These are phyloP conservation scores for Carcinoscorpius rotundicauda DNA, from an alignment of 1,140 invertebrate genomes.

Conservation along the genomic window DNA sequence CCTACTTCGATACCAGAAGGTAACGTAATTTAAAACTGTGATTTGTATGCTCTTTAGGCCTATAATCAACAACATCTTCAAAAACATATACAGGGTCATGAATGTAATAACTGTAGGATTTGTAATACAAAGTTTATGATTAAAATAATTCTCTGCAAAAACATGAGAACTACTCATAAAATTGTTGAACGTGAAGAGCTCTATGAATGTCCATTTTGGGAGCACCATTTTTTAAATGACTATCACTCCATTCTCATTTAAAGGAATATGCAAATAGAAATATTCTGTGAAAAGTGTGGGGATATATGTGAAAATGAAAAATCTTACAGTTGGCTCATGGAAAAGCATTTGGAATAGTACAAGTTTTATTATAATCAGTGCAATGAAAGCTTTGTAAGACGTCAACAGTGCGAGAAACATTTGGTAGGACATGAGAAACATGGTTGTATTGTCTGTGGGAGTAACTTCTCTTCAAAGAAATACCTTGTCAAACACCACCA, in stretches of 20 bases:
- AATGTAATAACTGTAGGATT: conserved; percentile 16
- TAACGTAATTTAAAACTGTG: conserved; percentile 4
- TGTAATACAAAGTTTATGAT: conserved; percentile 17
- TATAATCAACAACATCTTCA: conserved; percentile 9
- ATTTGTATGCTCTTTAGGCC: conserved; percentile 12
- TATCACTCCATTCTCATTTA: conserved; percentile 24
- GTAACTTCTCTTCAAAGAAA: conserved; percentile 21
- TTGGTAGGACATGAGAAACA: conserved; percentile 20
- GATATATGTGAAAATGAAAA: conserved; percentile 22
- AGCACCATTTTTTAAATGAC: conserved; percentile 17
- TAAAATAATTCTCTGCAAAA: conserved; percentile 16
- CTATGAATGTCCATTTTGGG: conserved; percentile 17
- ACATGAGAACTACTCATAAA: conserved; percentile 15
- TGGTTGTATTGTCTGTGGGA: conserved; percentile 22
- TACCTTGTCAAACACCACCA: conserved; percentile 19
- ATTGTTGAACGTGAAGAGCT: conserved; percentile 17
- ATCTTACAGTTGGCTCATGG: conserved; percentile 22
- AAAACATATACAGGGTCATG: conserved; percentile 14
- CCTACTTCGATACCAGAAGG: neutral
- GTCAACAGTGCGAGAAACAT: conserved; percentile 25
- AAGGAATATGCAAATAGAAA: conserved; percentile 25
- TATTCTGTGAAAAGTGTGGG: conserved; percentile 28
- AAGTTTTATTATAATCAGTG: conserved; percentile 25
- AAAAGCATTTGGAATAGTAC: conserved; percentile 21
- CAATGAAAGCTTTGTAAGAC: conserved; percentile 19